phyloP scores from a whole-genome alignment of 35 echinoderm and acorn worm genomes.

The Ophiothrix spiculata region DNA sequence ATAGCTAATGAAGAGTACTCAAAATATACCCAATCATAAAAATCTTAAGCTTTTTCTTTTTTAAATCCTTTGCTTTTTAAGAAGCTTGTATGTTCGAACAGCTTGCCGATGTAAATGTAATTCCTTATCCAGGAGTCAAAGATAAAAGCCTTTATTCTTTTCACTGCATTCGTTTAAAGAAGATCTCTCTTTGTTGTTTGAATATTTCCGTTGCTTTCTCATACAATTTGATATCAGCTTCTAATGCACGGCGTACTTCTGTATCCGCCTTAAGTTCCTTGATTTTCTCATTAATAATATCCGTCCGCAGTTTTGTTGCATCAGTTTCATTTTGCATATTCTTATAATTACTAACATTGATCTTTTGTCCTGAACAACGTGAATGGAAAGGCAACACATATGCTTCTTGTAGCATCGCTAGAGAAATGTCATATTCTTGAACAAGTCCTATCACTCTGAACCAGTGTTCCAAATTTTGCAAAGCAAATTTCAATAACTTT shows the following conservation, averaged over 20 bases:
- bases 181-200: slow-evolving; percentile 36
- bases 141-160: too few relatives aligned
- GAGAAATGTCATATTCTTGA: slow-evolving; percentile 74
- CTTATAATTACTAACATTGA: slow-evolving; percentile 60
- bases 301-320: too few relatives aligned
- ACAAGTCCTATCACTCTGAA: slow-evolving; percentile 82
- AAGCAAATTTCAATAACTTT: slow-evolving; percentile 37
- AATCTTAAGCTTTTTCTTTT: too few relatives aligned
- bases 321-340: slow-evolving; percentile 15
- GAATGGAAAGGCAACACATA: slow-evolving; percentile 64
- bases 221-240: slow-evolving; percentile 39
- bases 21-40: too few relatives aligned
- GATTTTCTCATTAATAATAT: slow-evolving; percentile 13
- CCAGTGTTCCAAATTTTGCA: slow-evolving; percentile 74
- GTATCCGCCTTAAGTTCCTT: slow-evolving; percentile 9
- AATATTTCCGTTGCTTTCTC: slow-evolving; percentile 45
- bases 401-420: slow-evolving; percentile 65
- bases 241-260: slow-evolving; percentile 16
- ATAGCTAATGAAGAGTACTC: too few relatives aligned
- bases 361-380: slow-evolving; percentile 53
- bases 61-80: too few relatives aligned
- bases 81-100: too few relatives aligned
- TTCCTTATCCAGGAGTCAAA: too few relatives aligned
- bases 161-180: background rate
- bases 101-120: too few relatives aligned